Evolutionary conservation across 2,888 invertebrate genomes (phyloP).

Genomic region (Deroplatys truncata): DNA sequence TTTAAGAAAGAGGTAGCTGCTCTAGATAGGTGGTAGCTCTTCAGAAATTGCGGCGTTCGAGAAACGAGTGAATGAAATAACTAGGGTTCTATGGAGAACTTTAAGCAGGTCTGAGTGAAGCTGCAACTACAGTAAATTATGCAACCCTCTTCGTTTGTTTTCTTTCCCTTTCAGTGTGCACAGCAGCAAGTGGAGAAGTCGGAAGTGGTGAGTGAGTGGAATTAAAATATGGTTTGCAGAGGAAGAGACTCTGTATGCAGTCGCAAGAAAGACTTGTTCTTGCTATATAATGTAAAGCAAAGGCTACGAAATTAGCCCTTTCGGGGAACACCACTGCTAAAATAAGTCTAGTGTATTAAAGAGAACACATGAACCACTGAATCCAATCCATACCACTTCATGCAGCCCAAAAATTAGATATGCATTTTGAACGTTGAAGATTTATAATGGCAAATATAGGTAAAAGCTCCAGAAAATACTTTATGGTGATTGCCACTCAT

Average conservation of each 20-base stretch:
- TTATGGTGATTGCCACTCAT: no score
- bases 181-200: not conserved
- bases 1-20: not conserved
- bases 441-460: no score
- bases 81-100: not conserved
- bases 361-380: no score
- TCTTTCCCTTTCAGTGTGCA: not conserved
- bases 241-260: not conserved
- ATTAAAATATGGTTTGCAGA: not conserved
- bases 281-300: not conserved
- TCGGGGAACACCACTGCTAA: no score
- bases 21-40: no score
- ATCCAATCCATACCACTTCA: no score
- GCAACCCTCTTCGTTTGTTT: not conserved
- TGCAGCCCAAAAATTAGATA: no score
- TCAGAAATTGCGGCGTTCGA: not conserved
- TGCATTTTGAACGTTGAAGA: no score
- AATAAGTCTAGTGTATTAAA: no score
- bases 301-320: no score
- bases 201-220: not conserved
- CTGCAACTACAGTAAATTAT: not conserved
- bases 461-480: no score
- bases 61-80: not conserved
- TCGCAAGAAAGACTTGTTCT: not conserved
- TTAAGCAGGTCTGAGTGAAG: not conserved